Conservation (phyloP, 2,888 invertebrate species). For the Rapana venosa region DNA sequence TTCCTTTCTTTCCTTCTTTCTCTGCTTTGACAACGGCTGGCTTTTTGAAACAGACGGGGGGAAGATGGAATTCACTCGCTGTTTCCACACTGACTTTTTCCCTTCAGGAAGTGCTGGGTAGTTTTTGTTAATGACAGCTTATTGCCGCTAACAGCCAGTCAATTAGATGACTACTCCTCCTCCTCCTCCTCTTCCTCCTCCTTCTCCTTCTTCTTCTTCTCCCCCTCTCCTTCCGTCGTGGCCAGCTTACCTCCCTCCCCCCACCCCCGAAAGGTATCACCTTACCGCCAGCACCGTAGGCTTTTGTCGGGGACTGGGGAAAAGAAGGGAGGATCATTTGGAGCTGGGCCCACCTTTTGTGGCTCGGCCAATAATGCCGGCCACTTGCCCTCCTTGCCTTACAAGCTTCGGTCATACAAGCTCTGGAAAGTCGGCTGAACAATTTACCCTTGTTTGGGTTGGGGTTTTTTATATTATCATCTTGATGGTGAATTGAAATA, state of each 20-base stretch:
- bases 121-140: conserved; percentile 30
- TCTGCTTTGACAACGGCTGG: background rate
- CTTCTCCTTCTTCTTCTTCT: background rate
- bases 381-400: background rate
- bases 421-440: background rate
- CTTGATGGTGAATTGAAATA: background rate
- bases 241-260: background rate
- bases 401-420: background rate
- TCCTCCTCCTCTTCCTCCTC: background rate
- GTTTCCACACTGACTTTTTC: background rate
- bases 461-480: background rate
- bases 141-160: conserved; percentile 23
- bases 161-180: background rate
- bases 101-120: conserved; percentile 18
- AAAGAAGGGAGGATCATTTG: background rate
- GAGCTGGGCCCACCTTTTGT: conserved; percentile 8
- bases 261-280: background rate
- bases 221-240: background rate
- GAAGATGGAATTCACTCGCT: background rate
- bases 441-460: background rate
- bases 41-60: background rate
- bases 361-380: conserved; percentile 14
- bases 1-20: too few relatives aligned
- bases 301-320: background rate
- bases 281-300: background rate